Percentiles rank a stretch among this genome's conserved stretches.
Conservation (phyloP, 2,888 invertebrate species). For the Pterostichus madidus region DNA sequence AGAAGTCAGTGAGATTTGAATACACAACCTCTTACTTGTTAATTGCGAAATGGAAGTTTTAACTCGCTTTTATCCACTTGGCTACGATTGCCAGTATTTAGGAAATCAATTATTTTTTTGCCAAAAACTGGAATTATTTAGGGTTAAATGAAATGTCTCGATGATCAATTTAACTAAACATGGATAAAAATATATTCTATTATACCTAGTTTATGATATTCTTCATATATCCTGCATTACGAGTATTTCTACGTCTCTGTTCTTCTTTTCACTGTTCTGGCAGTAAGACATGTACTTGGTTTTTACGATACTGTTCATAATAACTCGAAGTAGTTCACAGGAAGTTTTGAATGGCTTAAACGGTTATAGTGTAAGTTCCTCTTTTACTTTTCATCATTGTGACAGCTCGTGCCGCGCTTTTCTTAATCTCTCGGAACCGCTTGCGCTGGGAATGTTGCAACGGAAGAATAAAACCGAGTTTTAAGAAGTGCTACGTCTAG, state of each 20-base stretch:
- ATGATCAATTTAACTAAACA: too few species aligned
- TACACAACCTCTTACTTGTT: too few species aligned
- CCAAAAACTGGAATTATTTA: too few species aligned
- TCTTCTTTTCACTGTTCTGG: not conserved
- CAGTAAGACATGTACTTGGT: constrained; percentile 50
- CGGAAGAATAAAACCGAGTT: constrained; percentile 22
- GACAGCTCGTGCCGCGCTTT: constrained; percentile 52
- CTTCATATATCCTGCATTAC: constrained; percentile 11
- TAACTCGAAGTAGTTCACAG: constrained; percentile 62
- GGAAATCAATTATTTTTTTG: too few species aligned
- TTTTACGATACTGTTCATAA: constrained; percentile 63
- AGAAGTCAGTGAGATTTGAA: too few species aligned
- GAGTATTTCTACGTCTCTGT: not conserved
- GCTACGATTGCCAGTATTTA: too few species aligned
- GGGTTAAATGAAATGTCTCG: too few species aligned
- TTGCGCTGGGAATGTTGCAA: not conserved
- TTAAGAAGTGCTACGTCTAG: not conserved
- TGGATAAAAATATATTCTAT: too few species aligned
- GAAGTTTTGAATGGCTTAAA: constrained; percentile 63
- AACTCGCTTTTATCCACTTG: too few species aligned
- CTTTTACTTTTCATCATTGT: constrained; percentile 58
- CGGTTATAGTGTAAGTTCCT: constrained; percentile 61
- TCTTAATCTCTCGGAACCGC: constrained; percentile 41
- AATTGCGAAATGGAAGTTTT: too few species aligned
- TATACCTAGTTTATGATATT: not conserved